phyloP scores from a whole-genome alignment of 2,797 vertebrate genomes.

The Peromyscus attwateri region DNA sequence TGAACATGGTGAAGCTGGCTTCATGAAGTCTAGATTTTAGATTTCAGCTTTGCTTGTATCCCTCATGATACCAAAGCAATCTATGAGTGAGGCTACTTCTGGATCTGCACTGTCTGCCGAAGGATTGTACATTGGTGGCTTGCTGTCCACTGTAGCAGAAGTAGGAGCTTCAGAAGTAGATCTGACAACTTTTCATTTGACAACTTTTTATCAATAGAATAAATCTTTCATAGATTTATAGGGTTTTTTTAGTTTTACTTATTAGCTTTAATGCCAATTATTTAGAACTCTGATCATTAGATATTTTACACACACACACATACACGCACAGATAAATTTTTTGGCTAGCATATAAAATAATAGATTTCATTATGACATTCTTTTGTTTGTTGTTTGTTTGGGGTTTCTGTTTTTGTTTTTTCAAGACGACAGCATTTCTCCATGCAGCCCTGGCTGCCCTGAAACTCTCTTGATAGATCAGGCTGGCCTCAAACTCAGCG shows the following conservation, averaged over 20 bases:
- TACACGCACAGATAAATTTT: neutral
- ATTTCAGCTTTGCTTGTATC: neutral
- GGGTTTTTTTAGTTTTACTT: neutral
- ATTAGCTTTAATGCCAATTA: neutral
- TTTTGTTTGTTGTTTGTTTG: neutral
- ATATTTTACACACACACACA: neutral
- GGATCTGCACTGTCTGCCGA: neutral
- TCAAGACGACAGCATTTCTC: neutral
- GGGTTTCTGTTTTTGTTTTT: neutral
- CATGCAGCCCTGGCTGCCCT: neutral
- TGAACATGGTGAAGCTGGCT: neutral
- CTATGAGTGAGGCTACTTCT: neutral
- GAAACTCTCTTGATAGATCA: neutral
- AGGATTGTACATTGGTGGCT: too few species aligned
- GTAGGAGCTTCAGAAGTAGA: neutral
- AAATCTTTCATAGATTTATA: neutral
- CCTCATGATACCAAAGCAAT: neutral
- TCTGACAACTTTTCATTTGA: neutral
- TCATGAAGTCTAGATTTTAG: neutral
- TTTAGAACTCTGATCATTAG: neutral
- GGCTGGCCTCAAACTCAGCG: neutral
- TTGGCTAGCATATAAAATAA: neutral
- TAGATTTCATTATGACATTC: neutral
- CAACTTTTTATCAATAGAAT: neutral
- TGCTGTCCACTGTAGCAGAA: neutral